Percentiles rank a stretch among this genome's conserved stretches.
These are phyloP conservation scores for Ciconia maguari DNA, from an alignment of 2,113 vertebrate species.

Conservation along the genomic window DNA sequence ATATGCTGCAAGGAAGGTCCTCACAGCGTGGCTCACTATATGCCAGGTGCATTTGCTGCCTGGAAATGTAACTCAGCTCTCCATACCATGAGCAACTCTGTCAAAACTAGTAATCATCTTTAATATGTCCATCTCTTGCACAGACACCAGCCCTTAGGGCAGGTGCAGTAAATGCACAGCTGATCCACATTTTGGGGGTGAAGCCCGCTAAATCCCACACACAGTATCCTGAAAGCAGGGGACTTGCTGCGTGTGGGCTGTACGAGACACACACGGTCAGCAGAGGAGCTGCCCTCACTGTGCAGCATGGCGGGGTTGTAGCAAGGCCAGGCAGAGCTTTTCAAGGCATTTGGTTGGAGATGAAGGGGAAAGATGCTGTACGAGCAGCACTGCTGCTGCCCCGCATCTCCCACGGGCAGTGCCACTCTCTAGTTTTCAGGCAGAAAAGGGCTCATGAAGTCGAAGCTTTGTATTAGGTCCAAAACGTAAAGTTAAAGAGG, in stretches of 20 bases:
- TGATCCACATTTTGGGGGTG: not conserved
- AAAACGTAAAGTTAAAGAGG: not conserved
- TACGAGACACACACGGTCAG: accelerated
- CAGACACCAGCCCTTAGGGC: not conserved
- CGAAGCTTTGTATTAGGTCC: not conserved
- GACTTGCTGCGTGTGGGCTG: accelerated
- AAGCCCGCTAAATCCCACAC: not conserved
- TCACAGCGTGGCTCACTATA: not conserved
- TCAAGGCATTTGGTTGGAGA: not conserved
- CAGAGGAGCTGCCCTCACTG: not conserved
- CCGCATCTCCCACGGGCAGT: accelerated
- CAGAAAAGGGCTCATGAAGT: not conserved
- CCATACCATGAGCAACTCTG: not conserved
- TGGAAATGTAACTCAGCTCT: not conserved
- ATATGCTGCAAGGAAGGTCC: not conserved
- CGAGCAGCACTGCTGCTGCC: not conserved
- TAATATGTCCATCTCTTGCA: accelerated
- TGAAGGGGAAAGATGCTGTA: not conserved
- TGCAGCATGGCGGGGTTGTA: not conserved
- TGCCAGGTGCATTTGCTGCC: not conserved
- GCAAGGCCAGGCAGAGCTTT: not conserved
- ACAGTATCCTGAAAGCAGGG: not conserved
- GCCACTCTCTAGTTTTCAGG: not conserved
- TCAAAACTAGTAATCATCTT: not conserved
- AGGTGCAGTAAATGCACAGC: not conserved